Evolutionary conservation across 2,888 invertebrate species (phyloP).

Genomic region (Spilarctia lutea): DNA sequence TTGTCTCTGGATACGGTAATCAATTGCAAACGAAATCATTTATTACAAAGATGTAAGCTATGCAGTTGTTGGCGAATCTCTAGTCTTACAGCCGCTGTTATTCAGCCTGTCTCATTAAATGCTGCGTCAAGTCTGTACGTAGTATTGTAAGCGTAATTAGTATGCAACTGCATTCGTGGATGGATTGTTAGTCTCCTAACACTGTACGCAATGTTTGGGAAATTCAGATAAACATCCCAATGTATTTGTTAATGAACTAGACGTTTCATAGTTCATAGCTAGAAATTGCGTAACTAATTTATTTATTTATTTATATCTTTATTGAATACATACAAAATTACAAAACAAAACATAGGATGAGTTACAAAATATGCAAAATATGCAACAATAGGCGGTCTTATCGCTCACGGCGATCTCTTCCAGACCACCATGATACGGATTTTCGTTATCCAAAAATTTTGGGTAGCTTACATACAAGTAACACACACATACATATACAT

Average conservation of each 20-base stretch:
- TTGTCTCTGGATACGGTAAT: background rate
- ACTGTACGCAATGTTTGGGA: background rate
- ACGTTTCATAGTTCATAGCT: background rate
- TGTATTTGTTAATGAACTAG: background rate
- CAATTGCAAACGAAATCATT: background rate
- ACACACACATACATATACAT: too few relatives aligned
- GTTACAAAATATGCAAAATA: too few relatives aligned
- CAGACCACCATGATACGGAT: too few relatives aligned
- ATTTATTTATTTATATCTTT: too few relatives aligned
- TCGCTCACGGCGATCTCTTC: too few relatives aligned
- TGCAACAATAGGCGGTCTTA: too few relatives aligned
- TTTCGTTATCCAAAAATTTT: too few relatives aligned
- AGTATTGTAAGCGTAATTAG: slow-evolving; percentile 30
- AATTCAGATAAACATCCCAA: background rate
- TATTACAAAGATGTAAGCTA: background rate
- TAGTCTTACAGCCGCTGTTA: slow-evolving; percentile 24
- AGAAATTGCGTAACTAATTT: too few relatives aligned
- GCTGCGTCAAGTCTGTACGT: background rate
- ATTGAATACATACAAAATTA: too few relatives aligned
- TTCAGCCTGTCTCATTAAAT: slow-evolving; percentile 23
- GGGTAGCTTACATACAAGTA: too few relatives aligned
- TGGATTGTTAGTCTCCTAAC: background rate
- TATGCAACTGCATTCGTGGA: slow-evolving; percentile 29
- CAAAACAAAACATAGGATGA: too few relatives aligned
- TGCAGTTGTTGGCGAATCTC: background rate